Percentiles rank a stretch among this genome's conserved stretches.
These are phyloP conservation scores for Nibea albiflora DNA, from an alignment of 2,113 vertebrate genomes.

Conservation along the genomic window DNA sequence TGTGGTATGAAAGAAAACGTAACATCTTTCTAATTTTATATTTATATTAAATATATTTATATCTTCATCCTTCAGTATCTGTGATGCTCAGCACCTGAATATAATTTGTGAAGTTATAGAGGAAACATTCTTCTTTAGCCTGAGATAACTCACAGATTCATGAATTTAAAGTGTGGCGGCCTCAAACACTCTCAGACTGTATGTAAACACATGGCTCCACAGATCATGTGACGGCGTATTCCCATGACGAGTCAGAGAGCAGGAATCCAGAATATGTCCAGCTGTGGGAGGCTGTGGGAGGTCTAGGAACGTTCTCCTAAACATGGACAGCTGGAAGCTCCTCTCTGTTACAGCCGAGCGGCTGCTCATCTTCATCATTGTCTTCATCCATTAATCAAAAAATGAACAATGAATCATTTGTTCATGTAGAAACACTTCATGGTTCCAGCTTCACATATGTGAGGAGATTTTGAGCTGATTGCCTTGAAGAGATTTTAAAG, in stretches of 20 bases:
- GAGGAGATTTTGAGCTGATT: no score
- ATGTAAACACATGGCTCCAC: slow-evolving; percentile 38
- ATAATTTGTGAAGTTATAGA: not conserved
- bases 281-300: slow-evolving; percentile 64
- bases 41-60: no score
- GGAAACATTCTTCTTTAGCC: not conserved
- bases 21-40: not conserved
- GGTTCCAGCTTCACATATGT: not conserved
- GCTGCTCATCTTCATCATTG: not conserved
- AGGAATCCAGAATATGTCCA: slow-evolving; percentile 78
- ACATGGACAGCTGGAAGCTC: slow-evolving; percentile 56
- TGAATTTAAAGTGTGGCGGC: not conserved
- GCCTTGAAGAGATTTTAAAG: not conserved
- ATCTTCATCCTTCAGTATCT: no score
- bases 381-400: not conserved
- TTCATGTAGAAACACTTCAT: no score
- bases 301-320: slow-evolving; percentile 55
- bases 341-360: not conserved
- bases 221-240: slow-evolving; percentile 60
- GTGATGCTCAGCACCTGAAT: no score
- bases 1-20: not conserved
- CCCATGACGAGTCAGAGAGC: slow-evolving; percentile 68
- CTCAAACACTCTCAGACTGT: slow-evolving; percentile 23
- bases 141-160: not conserved
- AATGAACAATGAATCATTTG: no score